Base-by-base conservation (phyloP, 1,140 invertebrate species). In the Battus philenor region DNA sequence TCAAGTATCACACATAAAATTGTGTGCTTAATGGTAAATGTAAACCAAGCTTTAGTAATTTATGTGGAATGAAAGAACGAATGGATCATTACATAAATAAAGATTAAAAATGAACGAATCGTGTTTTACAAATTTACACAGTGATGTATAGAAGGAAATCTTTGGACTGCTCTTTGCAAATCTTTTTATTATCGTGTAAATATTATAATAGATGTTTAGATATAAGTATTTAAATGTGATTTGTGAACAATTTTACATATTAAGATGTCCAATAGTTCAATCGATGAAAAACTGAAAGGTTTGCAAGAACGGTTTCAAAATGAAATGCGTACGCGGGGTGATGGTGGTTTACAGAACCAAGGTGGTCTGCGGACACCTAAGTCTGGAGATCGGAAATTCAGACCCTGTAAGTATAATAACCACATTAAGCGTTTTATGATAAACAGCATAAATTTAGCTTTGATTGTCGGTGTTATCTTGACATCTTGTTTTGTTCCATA, bases 221-320 rank as follows among this genome's bases (percentile, higher is more conserved):
- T 64, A 63, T 68, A 66, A 60, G 57, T 65, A 65, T 66, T 81
- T 81, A 74, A 77, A 80, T 81, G 80, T 70, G 67, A 69, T 59
- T 46, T 57, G 63, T 65, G 68, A 43, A 55, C 49, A 64, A 60
- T 53, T 68, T 58, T 63, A 53, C 44, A 68, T 52, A 51, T 52
- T 63, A 84, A 64, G 73, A 84, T 84, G 80, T 82, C 80, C 58
- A 77, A 77, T 67, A 78, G 65, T 65, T 71, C 78, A 54, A 75
- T 84, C 54, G 80, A 82, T 49, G 78, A 73, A 36, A 78, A 68
- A 60, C 44, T 84, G 44, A 79, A 73, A 62, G 76, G 66, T 50
- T 79, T 84, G 61, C 66, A 84, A 65, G 78, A 82, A 57, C 74
- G 76, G 30, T 64, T 83, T 36, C 63, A 80, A 70, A 80, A 78